A percentile compares a stretch with the other conserved stretches of the same genome.
Evolutionary conservation across 2,113 vertebrate genomes (phyloP).

Genomic region (Lepidothrix coronata): DNA sequence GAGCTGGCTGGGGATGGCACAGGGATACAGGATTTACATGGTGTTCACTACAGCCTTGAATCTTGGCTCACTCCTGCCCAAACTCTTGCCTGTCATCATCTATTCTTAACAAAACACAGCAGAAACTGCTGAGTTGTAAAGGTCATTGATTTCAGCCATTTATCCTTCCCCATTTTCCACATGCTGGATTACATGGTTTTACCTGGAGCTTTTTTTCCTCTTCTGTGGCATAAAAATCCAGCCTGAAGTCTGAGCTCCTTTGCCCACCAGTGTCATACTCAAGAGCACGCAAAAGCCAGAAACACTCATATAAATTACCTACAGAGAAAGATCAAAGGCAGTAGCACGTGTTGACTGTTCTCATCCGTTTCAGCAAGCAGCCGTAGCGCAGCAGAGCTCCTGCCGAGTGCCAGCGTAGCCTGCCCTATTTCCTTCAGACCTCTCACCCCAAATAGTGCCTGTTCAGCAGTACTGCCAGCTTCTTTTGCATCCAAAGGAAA

Average conservation of each 20-base stretch:
- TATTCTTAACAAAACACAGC: background rate
- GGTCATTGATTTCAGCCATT: background rate
- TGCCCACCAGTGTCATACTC: background rate
- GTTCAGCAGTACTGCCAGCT: background rate
- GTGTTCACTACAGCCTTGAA: background rate
- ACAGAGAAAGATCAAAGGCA: background rate
- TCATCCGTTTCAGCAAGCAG: background rate
- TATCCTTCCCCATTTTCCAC: background rate
- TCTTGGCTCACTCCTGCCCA: background rate
- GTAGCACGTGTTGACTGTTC: background rate
- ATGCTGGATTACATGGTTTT: background rate
- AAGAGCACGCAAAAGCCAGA: background rate
- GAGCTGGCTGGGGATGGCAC: background rate
- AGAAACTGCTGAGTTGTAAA: background rate
- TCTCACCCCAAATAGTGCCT: background rate
- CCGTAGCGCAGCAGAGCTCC: background rate
- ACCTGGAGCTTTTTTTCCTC: background rate
- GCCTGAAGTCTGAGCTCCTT: background rate
- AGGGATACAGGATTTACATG: background rate
- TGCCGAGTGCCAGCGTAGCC: background rate
- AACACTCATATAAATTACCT: background rate
- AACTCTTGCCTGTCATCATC: background rate
- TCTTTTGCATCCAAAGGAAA: background rate
- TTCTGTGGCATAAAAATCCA: background rate
- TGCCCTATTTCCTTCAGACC: background rate